Evolutionary conservation across 2,113 vertebrate species (phyloP), one percentile per base, ranked within the genome.

Genomic region (Desmodus rotundus): DNA sequence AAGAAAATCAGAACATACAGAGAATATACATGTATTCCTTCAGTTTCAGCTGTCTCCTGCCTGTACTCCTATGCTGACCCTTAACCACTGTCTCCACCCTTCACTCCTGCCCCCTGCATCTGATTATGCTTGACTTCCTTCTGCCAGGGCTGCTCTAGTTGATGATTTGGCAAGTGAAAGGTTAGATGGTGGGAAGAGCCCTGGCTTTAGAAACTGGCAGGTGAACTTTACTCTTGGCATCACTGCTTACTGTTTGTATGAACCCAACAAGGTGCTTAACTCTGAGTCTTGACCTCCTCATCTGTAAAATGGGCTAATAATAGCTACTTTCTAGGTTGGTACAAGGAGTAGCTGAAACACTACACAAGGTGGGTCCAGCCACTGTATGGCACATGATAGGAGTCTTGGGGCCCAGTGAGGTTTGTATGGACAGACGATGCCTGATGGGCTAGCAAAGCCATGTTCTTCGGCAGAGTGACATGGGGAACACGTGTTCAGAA

Each of bases 311-410:
- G 94, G 72, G 38, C 7, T 47, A 36, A 4, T 19, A 16, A 28
- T 22, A 9, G 38, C 20, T 93, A 5, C 12, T 58, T 77, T 63
- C 41, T 72, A 22, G 52, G 47, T 76, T 54, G 52, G 43, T 15
- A 76, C 78, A 31, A 50, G 43, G 88, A 89, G 47, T 41, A 43
- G 38, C 24, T 28, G 70, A 63, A 74, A 72, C 70, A 3, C 73
- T 33, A 3, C 12, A 0, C 19, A 58, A 61, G 50, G 87, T 78
- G 61, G 36, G 14, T 63, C 65, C 20, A 36, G 26, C 16, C 4
- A 0, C 3, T 10, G 13, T 38, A 1, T 58, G 38, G 61, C 12
- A 8, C 2, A 1, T 1, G 3, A 22, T 4, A 20, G 63, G 15
- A 54, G 1, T 72, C 28, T 24, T 70, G 8, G 68, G 52, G 33